Evolutionary conservation across 1,140 invertebrate species (phyloP), one percentile per base, ranked within the genome.

Genomic region (Pachyrhynchus sulphureomaculatus): DNA sequence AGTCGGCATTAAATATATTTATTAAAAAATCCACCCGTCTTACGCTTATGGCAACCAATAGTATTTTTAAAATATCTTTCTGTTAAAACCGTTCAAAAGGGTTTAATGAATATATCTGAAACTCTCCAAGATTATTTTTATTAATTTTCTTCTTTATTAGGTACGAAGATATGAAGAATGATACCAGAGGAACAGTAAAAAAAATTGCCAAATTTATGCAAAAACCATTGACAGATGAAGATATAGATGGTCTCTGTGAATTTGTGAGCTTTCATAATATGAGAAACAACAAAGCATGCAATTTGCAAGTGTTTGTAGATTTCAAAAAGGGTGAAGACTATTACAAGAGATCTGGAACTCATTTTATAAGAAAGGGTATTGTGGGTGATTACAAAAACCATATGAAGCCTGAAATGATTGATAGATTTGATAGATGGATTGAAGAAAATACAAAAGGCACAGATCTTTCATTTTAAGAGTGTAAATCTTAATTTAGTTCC

Each of bases 341-440:
- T 57, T 73, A 79, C 47, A 77, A 83, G 52, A 73, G 83, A 59
- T 80, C 81, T 0, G 77, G 85, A 29, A 70, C 79, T 0, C 79
- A 83, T 68, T 91, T 93, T 68, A 91, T 92, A 51, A 79, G 91
- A 12, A 91, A 90, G 68, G 91, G 91, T 0, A 82, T 88, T 75
- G 84, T 92, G 21, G 92, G 92, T 0, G 91, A 93, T 70, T 93
- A 90, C 88, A 86, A 84, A 62, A 91, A 91, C 75, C 82, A 90
- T 61, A 91, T 94, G 85, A 82, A 84, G 4, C 79, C 83, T 0
- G 86, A 90, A 67, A 72, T 90, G 60, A 82, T 84, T 2, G 68
- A 79, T 20, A 80, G 80, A 66, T 92, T 94, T 68, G 89, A 95
- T 71, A 71, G 84, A 23, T 93, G 89, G 88, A 87, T 82, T 0